phyloP scores from a whole-genome alignment of 1,140 invertebrate species.

The Theocolax elegans region DNA sequence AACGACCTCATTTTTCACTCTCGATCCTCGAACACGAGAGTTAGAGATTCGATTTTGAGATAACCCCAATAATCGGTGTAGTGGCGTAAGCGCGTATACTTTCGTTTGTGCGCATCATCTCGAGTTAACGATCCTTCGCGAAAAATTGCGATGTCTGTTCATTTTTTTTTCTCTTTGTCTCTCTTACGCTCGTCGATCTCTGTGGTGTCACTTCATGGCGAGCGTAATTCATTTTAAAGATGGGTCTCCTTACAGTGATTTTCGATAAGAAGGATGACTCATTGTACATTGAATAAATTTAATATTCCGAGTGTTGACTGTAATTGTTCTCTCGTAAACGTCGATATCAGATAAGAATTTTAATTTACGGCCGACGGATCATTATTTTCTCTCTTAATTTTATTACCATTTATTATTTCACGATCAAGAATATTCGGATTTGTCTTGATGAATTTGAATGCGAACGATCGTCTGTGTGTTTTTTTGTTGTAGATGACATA shows the following conservation, averaged over 20 bases:
- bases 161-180: background rate
- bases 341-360: too few species aligned
- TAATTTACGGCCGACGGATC: too few species aligned
- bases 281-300: too few species aligned
- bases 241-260: too few species aligned
- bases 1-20: background rate
- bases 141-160: constrained; percentile 5
- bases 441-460: too few species aligned
- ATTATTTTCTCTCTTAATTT: too few species aligned
- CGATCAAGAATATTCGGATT: too few species aligned
- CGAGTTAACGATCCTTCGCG: background rate
- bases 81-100: too few species aligned
- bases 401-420: too few species aligned
- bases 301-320: background rate
- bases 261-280: too few species aligned
- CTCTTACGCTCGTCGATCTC: background rate
- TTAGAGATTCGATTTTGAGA: constrained; percentile 4
- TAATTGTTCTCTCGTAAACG: background rate
- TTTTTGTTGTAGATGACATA: too few species aligned
- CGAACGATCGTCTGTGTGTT: too few species aligned
- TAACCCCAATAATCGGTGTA: constrained; percentile 24
- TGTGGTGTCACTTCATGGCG: background rate
- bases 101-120: constrained; percentile 7
- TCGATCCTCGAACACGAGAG: background rate
- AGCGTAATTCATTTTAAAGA: constrained; percentile 6